A percentile compares a stretch with the other conserved stretches of the same genome.
These are phyloP conservation scores for Bryconaethiops microstoma DNA, from an alignment of 2,797 vertebrate genomes.

Conservation along the genomic window DNA sequence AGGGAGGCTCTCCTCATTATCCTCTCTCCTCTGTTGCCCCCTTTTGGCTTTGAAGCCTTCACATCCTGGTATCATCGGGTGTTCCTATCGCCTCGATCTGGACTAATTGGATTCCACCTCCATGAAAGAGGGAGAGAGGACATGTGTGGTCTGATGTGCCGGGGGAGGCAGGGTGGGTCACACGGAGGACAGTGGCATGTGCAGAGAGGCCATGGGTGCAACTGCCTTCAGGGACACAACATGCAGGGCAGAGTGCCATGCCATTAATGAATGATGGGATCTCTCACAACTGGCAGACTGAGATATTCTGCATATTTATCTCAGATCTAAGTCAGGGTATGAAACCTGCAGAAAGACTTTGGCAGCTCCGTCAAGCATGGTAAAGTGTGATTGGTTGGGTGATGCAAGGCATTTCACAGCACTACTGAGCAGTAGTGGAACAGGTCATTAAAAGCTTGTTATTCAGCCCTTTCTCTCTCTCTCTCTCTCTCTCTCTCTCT, in stretches of 20 bases:
- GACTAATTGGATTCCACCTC: conserved; percentile 55
- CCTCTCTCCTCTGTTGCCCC: conserved; percentile 24
- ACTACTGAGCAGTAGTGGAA: conserved; percentile 1
- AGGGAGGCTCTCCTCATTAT: conserved; percentile 37
- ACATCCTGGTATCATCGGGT: conserved; percentile 27
- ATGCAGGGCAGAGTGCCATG: neutral
- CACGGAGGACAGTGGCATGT: neutral
- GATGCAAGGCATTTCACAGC: conserved; percentile 5
- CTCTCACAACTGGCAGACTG: neutral
- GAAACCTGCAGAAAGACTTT: conserved; percentile 1
- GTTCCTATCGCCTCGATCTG: conserved; percentile 50
- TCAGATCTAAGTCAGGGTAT: conserved; percentile 19
- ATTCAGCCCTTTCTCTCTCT: conserved; percentile 20
- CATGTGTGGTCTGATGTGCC: conserved; percentile 30
- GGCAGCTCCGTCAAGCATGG: conserved; percentile 29
- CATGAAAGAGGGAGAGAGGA: conserved; percentile 29
- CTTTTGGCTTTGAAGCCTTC: conserved; percentile 43
- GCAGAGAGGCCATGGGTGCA: conserved; percentile 1
- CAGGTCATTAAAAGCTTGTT: conserved; percentile 29
- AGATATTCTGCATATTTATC: conserved; percentile 4
- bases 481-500: neutral
- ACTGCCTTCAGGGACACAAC: conserved; percentile 18
- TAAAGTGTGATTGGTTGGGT: neutral
- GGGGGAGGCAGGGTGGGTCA: conserved; percentile 4
- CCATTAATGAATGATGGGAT: conserved; percentile 13